phyloP scores from a whole-genome alignment of 2,113 vertebrate genomes.

The Albula goreensis region DNA sequence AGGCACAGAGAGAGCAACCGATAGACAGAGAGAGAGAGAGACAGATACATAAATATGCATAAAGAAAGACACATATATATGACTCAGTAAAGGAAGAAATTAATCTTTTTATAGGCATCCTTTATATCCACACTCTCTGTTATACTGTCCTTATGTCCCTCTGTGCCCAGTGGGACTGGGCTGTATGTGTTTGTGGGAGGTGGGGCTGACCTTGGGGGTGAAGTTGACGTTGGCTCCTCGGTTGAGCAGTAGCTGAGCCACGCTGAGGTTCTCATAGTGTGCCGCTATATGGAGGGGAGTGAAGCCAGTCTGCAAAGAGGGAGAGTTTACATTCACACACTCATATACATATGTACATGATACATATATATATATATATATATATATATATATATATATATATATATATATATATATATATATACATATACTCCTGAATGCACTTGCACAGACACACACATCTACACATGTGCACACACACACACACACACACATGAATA shows the following conservation, averaged over 20 bases:
- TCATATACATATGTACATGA: neutral
- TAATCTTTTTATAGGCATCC: too few species aligned
- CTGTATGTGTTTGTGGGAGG: neutral
- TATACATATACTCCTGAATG: neutral
- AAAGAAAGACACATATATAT: too few species aligned
- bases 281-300: conserved; percentile 97
- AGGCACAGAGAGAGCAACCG: neutral
- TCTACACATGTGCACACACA: neutral
- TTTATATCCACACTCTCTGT: too few species aligned
- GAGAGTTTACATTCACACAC: neutral
- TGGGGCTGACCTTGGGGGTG: conserved; percentile 82
- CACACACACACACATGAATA: neutral
- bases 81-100: too few species aligned
- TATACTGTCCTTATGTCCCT: too few species aligned
- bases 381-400: neutral
- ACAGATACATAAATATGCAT: too few species aligned
- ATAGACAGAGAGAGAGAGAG: neutral
- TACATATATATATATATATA: neutral
- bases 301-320: conserved; percentile 85
- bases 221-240: conserved; percentile 95
- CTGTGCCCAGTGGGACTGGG: too few species aligned
- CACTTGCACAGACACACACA: neutral
- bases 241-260: conserved; percentile 90
- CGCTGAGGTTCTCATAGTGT: conserved; percentile 95
- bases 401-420: neutral